Conservation (phyloP, 1,140 invertebrate genomes). For the Chelonus insularis region DNA sequence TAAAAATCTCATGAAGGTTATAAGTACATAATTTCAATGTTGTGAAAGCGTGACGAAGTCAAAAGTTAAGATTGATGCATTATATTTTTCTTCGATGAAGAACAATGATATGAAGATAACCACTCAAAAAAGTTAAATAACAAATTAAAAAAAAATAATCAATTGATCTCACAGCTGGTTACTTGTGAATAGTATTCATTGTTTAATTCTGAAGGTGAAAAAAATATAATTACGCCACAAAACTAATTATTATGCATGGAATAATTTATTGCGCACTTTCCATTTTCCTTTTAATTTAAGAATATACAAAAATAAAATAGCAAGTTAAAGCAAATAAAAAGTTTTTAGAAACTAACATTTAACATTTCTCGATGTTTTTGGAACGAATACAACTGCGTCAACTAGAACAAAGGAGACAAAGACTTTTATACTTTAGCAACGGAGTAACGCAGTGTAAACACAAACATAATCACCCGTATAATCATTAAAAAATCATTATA, state of each 20-base stretch:
- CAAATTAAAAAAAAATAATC: background rate
- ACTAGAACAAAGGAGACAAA: conserved; percentile 8
- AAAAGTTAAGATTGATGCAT: conserved; percentile 1
- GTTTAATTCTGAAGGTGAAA: background rate
- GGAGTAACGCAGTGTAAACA: too few species aligned
- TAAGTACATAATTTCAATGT: conserved; percentile 1
- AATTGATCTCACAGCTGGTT: background rate
- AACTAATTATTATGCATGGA: too few species aligned
- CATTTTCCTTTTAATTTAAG: too few species aligned
- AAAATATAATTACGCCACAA: background rate
- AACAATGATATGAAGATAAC: too few species aligned
- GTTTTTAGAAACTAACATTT: background rate
- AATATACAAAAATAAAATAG: background rate
- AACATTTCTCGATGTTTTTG: conserved; percentile 6
- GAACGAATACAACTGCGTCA: background rate
- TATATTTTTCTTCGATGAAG: too few species aligned
- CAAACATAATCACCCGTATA: too few species aligned
- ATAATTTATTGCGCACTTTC: too few species aligned
- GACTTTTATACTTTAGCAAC: background rate
- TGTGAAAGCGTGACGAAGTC: conserved; percentile 23
- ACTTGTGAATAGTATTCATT: background rate
- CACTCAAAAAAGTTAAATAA: too few species aligned
- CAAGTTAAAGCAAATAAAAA: background rate
- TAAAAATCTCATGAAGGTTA: background rate
- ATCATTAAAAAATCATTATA: too few species aligned